Conservation (phyloP, 2,113 vertebrate genomes). For the Raphicerus campestris region DNA sequence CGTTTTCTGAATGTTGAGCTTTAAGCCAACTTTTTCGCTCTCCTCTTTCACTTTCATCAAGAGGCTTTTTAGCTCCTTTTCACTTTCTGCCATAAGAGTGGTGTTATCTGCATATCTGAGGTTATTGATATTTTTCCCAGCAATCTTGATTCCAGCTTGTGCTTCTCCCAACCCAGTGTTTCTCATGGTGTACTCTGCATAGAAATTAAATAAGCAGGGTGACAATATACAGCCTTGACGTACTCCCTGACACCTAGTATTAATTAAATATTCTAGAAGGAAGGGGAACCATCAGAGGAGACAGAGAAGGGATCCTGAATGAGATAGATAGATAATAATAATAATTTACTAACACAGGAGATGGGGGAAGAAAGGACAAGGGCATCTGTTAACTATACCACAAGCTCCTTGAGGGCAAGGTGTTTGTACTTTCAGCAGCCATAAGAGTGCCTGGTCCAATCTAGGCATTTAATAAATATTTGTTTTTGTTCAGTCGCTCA, state of each 20-base stretch:
- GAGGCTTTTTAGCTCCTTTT: too few relatives aligned
- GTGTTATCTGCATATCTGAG: too few relatives aligned
- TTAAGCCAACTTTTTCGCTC: too few relatives aligned
- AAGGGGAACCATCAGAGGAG: background rate
- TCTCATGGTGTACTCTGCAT: too few relatives aligned
- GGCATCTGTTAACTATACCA: background rate
- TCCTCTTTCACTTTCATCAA: too few relatives aligned
- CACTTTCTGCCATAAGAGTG: too few relatives aligned
- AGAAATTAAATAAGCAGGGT: too few relatives aligned
- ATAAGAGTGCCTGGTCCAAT: background rate
- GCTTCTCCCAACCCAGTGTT: too few relatives aligned
- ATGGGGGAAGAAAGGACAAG: background rate
- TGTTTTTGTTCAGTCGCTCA: background rate
- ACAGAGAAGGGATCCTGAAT: background rate
- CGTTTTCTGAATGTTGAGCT: too few relatives aligned
- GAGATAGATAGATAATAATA: background rate
- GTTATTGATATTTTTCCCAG: too few relatives aligned
- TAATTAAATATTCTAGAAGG: background rate
- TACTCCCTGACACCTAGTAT: background rate
- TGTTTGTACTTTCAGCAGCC: background rate
- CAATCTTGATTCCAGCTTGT: too few relatives aligned
- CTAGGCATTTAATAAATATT: background rate
- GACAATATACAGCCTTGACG: too few relatives aligned
- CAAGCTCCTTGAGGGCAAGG: background rate
- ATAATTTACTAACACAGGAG: background rate